These are phyloP conservation scores for Acomys russatus DNA, from an alignment of 2,797 vertebrate species.

Conservation along the genomic window DNA sequence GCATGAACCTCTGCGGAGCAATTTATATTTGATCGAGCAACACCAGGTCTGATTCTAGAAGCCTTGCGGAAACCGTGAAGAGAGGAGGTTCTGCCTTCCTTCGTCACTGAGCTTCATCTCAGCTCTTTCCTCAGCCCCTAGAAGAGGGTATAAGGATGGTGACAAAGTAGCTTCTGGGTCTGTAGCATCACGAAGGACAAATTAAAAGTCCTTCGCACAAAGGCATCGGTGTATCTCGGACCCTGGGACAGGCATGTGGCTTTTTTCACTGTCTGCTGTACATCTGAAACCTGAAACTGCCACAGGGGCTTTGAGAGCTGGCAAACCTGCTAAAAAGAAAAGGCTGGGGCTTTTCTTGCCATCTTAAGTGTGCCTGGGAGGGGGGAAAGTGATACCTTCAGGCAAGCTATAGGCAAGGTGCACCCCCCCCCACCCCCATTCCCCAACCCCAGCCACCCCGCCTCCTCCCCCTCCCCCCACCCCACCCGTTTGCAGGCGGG, in stretches of 20 bases:
- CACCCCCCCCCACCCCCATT: no score
- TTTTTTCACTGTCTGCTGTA: background rate
- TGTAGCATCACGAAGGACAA: background rate
- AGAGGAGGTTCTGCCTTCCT: no score
- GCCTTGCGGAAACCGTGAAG: fast-evolving
- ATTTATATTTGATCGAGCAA: background rate
- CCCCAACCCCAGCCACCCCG: no score
- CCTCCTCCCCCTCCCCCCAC: no score
- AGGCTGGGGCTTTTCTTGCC: background rate
- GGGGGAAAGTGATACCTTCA: background rate
- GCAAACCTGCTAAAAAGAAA: background rate
- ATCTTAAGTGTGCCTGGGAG: background rate
- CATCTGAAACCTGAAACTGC: background rate
- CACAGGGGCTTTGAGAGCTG: background rate
- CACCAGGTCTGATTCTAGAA: background rate
- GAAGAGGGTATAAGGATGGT: background rate
- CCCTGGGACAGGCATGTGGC: no score
- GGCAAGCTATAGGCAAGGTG: background rate
- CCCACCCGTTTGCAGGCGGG: background rate
- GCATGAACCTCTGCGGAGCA: background rate
- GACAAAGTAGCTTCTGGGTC: background rate
- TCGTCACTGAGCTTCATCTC: background rate
- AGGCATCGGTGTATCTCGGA: background rate
- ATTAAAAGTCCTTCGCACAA: background rate
- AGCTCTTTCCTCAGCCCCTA: background rate